phyloP scores from a whole-genome alignment of 2,113 vertebrate species.

The Salvelinus sp. region DNA sequence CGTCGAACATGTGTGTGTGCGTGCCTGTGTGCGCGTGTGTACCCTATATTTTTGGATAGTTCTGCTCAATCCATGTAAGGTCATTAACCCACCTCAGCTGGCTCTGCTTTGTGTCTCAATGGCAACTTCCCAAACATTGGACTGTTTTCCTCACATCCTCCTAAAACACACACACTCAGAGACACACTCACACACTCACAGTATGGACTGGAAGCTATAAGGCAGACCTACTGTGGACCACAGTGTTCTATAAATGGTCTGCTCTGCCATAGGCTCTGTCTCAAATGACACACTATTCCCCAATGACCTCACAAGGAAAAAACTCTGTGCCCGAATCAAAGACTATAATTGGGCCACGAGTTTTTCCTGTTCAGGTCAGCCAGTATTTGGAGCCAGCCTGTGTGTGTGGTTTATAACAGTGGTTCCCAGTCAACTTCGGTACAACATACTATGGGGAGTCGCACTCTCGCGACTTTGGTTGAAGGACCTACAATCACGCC shows the following conservation, averaged over 20 bases:
- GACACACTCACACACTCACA: slow-evolving; percentile 40
- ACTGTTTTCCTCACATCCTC: slow-evolving; percentile 56
- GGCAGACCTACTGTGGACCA: slow-evolving; percentile 35
- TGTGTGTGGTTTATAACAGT: no score
- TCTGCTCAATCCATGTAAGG: slow-evolving; percentile 73
- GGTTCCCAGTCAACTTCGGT: no score
- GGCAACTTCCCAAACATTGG: slow-evolving; percentile 73
- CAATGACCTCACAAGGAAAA: no score
- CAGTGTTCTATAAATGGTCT: slow-evolving; percentile 43
- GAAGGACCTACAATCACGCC: no score
- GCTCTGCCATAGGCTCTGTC: no score
- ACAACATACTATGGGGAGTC: no score
- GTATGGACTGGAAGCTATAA: slow-evolving; percentile 8
- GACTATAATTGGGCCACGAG: no score
- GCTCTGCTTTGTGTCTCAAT: slow-evolving; percentile 74
- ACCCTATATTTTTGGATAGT: slow-evolving; percentile 52
- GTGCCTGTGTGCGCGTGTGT: slow-evolving; percentile 24
- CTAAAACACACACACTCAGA: slow-evolving; percentile 48
- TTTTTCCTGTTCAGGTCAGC: no score
- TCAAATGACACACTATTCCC: no score
- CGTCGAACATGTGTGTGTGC: slow-evolving; percentile 1
- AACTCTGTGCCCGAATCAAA: no score
- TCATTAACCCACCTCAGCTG: slow-evolving; percentile 60
- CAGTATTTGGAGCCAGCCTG: no score
- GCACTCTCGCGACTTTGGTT: no score